A percentile compares a stretch with the other conserved stretches of the same genome.
phyloP scores from a whole-genome alignment of 2,888 invertebrate genomes.

The Osmoderma eremita region DNA sequence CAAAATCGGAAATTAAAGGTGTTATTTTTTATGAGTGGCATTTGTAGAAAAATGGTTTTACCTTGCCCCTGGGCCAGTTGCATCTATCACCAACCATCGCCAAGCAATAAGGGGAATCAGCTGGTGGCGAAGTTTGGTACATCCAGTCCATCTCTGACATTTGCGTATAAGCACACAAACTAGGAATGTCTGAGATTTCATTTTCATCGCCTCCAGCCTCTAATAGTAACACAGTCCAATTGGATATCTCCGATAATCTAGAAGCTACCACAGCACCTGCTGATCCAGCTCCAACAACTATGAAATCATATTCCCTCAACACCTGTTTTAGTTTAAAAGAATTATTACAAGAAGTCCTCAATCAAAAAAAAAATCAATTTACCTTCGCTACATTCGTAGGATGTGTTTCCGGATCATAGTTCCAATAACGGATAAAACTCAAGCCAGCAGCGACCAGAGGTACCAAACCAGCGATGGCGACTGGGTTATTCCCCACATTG shows the following conservation, averaged over 20 bases:
- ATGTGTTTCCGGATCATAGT: constrained; percentile 84
- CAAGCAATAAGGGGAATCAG: constrained; percentile 82
- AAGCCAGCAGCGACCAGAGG: constrained; percentile 84
- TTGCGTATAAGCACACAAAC: constrained; percentile 85
- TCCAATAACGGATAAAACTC: constrained; percentile 82
- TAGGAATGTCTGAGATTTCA: constrained; percentile 88
- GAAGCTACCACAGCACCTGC: constrained; percentile 91
- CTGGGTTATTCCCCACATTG: constrained; percentile 56
- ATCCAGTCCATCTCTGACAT: constrained; percentile 92
- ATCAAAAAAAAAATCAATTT: no score
- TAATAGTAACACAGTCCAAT: constrained; percentile 84
- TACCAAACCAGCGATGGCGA: constrained; percentile 78
- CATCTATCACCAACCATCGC: constrained; percentile 89
- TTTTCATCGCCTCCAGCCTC: constrained; percentile 92
- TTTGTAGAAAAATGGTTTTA: constrained; percentile 46
- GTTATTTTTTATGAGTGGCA: no score
- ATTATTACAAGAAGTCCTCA: no score
- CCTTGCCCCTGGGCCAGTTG: constrained; percentile 93
- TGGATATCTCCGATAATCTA: constrained; percentile 80
- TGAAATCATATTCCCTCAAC: constrained; percentile 83
- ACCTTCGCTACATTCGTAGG: constrained; percentile 77
- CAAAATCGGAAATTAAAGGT: neutral
- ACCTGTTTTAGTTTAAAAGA: constrained; percentile 68
- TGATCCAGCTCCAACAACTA: constrained; percentile 88
- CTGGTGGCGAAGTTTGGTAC: constrained; percentile 85